Conservation (phyloP, 2,797 vertebrate species). For the Melanotaenia maccullochi region DNA sequence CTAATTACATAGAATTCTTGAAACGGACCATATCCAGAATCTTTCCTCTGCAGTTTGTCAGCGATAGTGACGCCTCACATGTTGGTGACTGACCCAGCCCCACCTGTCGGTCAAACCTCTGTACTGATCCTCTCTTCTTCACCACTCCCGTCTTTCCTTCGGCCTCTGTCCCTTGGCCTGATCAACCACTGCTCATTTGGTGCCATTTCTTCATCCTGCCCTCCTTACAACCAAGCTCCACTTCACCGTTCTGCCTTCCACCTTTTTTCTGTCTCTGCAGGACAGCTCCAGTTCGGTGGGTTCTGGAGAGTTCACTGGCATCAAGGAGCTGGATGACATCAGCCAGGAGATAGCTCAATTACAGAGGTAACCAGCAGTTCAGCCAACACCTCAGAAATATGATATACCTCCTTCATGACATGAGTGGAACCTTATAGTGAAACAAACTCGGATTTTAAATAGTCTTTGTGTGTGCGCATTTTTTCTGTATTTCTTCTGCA, state of each 20-base stretch:
- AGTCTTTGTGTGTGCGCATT: background rate
- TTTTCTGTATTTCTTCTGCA: background rate
- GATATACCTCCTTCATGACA: background rate
- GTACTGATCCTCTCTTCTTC: slow-evolving; percentile 44
- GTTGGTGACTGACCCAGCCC: slow-evolving; percentile 41
- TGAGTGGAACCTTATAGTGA: background rate
- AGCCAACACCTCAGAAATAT: background rate
- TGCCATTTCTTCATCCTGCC: slow-evolving; percentile 29
- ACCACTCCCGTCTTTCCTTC: slow-evolving; percentile 33
- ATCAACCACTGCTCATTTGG: slow-evolving; percentile 23
- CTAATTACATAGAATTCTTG: background rate
- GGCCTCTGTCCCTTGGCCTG: slow-evolving; percentile 35
- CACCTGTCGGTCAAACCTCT: slow-evolving; percentile 30
- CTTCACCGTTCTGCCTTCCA: slow-evolving; percentile 22
- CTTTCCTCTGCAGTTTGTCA: slow-evolving; percentile 51
- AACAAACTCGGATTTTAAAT: background rate
- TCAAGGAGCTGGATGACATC: slow-evolving; percentile 97
- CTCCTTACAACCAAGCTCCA: background rate
- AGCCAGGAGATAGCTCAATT: slow-evolving; percentile 95
- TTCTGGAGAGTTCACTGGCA: slow-evolving; percentile 95
- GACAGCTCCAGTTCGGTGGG: slow-evolving; percentile 93
- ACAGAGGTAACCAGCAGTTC: slow-evolving; percentile 86
- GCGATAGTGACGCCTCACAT: slow-evolving; percentile 47
- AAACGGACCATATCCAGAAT: slow-evolving; percentile 36
- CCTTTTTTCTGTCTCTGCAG: slow-evolving; percentile 72